A percentile compares a stretch with the other conserved stretches of the same genome.
Conservation (phyloP, 2,888 invertebrate species). For the Cryptosula pallasiana region DNA sequence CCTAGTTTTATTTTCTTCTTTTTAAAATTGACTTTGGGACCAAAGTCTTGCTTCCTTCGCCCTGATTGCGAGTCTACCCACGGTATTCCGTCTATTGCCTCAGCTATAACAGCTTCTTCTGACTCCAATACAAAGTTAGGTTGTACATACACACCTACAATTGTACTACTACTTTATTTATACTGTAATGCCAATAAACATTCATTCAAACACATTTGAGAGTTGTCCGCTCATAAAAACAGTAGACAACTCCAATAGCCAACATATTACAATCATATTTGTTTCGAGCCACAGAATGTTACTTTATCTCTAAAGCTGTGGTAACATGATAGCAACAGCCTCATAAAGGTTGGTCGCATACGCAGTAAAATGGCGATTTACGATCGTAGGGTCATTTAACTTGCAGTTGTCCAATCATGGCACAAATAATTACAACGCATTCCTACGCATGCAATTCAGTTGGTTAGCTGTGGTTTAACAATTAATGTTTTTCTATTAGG, state of each 20-base stretch:
- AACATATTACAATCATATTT: not conserved
- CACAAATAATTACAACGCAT: too few relatives aligned
- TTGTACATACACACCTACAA: conserved; percentile 47
- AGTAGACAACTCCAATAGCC: not conserved
- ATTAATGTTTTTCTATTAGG: too few relatives aligned
- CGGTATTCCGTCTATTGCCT: conserved; percentile 69
- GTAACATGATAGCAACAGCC: too few relatives aligned
- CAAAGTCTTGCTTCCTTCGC: conserved; percentile 90
- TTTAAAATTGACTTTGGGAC: conserved; percentile 97
- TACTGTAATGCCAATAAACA: not conserved
- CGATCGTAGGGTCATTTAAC: too few relatives aligned
- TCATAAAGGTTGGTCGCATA: too few relatives aligned
- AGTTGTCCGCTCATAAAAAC: not conserved
- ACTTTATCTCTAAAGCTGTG: too few relatives aligned
- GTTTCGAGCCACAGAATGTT: too few relatives aligned
- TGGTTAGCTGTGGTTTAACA: too few relatives aligned
- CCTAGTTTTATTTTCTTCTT: conserved; percentile 73
- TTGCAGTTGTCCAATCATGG: too few relatives aligned
- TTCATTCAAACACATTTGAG: not conserved
- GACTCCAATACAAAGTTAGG: conserved; percentile 66
- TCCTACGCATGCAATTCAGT: too few relatives aligned
- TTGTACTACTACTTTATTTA: conserved; percentile 5
- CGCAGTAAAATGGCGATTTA: too few relatives aligned
- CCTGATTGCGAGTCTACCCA: conserved; percentile 95
- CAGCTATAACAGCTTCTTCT: conserved; percentile 61